These are phyloP conservation scores for Perca flavescens DNA, from an alignment of 2,113 vertebrate genomes.

Conservation along the genomic window DNA sequence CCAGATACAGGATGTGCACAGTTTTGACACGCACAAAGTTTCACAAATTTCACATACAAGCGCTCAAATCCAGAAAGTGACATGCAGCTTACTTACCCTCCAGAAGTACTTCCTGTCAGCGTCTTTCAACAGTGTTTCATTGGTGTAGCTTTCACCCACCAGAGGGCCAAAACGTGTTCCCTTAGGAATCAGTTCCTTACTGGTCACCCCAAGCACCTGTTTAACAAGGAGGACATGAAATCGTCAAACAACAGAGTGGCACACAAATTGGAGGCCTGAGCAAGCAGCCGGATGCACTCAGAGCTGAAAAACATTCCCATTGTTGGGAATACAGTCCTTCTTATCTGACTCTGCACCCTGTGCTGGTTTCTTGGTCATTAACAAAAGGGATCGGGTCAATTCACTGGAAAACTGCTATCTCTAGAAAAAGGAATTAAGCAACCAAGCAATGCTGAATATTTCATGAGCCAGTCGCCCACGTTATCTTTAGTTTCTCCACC, in stretches of 20 bases:
- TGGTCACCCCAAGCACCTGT: conserved; percentile 92
- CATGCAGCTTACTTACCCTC: conserved; percentile 88
- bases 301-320: conserved; percentile 17
- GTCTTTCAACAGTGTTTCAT: conserved; percentile 89
- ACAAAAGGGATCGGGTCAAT: conserved; percentile 23
- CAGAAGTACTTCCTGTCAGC: conserved; percentile 95
- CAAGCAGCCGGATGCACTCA: conserved; percentile 20
- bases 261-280: conserved; percentile 34
- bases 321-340: conserved; percentile 7
- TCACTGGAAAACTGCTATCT: conserved; percentile 20
- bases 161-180: conserved; percentile 95
- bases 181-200: conserved; percentile 94
- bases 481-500: conserved; percentile 61
- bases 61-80: conserved; percentile 23
- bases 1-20: conserved; percentile 67
- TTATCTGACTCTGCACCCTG: conserved; percentile 4
- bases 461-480: conserved; percentile 53
- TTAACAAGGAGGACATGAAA: conserved; percentile 32
- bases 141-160: conserved; percentile 92
- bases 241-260: conserved; percentile 30
- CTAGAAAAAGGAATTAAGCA: conserved; percentile 19
- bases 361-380: conserved; percentile 25
- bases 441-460: conserved; percentile 68
- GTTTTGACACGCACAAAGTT: conserved; percentile 26
- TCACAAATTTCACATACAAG: conserved; percentile 19